Evolutionary conservation across 2,888 invertebrate species (phyloP).

Genomic region (Macrophya alboannulata): DNA sequence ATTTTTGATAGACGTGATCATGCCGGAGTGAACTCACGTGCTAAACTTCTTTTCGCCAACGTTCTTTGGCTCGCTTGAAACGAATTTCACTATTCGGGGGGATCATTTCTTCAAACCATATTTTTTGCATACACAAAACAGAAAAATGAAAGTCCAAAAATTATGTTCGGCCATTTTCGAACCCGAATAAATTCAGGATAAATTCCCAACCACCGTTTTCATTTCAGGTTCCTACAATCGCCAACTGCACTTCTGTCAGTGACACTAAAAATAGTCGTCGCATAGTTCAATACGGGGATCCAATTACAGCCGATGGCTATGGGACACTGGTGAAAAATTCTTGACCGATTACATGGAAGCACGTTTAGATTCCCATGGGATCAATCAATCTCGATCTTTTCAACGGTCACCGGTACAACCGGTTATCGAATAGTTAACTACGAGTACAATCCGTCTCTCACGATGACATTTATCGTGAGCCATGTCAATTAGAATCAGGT

Average conservation of each 20-base stretch:
- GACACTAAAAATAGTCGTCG: background rate
- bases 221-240: conserved; percentile 2
- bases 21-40: conserved; percentile 32
- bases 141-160: background rate
- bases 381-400: conserved; percentile 24
- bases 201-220: background rate
- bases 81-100: background rate
- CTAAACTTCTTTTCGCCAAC: conserved; percentile 17
- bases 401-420: conserved; percentile 19
- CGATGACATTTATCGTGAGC: background rate
- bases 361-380: background rate
- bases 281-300: background rate
- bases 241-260: background rate
- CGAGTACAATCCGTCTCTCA: background rate
- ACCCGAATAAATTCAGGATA: background rate
- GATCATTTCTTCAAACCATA: background rate
- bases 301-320: conserved; percentile 27
- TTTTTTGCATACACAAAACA: background rate
- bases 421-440: background rate
- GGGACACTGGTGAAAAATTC: background rate
- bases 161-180: background rate
- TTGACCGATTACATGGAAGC: background rate
- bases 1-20: conserved; percentile 39
- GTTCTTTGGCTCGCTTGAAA: background rate
- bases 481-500: conserved; percentile 24